Base-by-base conservation (phyloP, 2,797 vertebrate genomes). In the Mormyrops boulengeri region DNA sequence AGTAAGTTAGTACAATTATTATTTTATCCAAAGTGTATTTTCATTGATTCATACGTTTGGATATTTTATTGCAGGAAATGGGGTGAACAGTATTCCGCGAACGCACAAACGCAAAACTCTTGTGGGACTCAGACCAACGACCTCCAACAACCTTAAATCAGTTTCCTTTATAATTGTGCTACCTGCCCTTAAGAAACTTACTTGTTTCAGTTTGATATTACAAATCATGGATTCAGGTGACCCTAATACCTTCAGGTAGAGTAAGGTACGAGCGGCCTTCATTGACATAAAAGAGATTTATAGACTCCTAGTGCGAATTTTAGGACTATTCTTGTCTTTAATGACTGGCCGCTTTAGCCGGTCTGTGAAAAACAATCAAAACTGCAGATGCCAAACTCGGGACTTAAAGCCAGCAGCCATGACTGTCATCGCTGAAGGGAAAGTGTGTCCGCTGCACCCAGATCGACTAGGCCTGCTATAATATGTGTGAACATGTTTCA, bases 241-340 rank as follows among this genome's bases (percentile, higher is more conserved):
- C 47, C 82, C 41, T 44, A 4, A 19, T 85, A 85, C 82, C n/a
- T 50, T 44, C 14, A 80, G 12, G 34, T 12, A 38, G 73, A 41
- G 17, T 22, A 30, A 22, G 19, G 22, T 85, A 50, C 3, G 4
- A 50, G n/a, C 22, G 14, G 19, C 47, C 12, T 26, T 85, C 41
- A 11, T 85, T 47, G 49, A 30, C 44, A 49, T 49, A 50, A 85
- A 85, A 85, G 26, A 50, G 22, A 85, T 49, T 50, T 85, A 49
- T 49, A 22, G 41, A 47, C 82, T 85, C 82, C 47, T 49, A 50
- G 82, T 4, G 2, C 2, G 6, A 34, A 38, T 57, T 38, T 87
- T 87, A 55, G 30, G 85, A 87, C 85, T 57, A 57, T 87, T 87
- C 84, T 85, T 30, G 50, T 87, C 52, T 57, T 17, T 87, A n/a